Percentiles rank a stretch among this genome's conserved stretches.
These are phyloP conservation scores for Nemapogon koenigi DNA, from an alignment of 2,888 invertebrate genomes.

Conservation along the genomic window DNA sequence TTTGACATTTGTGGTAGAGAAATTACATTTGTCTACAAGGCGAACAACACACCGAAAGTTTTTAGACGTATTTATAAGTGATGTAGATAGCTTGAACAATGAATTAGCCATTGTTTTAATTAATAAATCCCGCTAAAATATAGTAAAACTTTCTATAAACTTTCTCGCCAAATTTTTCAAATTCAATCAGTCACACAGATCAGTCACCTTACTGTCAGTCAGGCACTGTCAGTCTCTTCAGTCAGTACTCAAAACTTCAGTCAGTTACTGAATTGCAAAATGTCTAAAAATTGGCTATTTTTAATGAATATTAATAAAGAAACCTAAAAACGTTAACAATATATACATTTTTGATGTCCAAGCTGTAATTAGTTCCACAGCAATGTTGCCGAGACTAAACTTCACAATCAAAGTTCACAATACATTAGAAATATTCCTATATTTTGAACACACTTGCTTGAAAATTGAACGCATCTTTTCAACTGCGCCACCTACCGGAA, in stretches of 20 bases:
- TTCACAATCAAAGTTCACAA: too few species aligned
- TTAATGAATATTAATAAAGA: too few species aligned
- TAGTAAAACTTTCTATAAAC: background rate
- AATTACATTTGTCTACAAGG: constrained; percentile 34
- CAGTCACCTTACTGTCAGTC: background rate
- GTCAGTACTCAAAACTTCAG: too few species aligned
- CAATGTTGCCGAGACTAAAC: too few species aligned
- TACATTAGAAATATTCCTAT: too few species aligned
- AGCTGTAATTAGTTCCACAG: too few species aligned
- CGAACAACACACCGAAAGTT: constrained; percentile 36
- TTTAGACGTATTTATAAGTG: constrained; percentile 31
- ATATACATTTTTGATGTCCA: too few species aligned
- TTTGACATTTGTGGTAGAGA: constrained; percentile 42
- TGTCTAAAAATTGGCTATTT: too few species aligned
- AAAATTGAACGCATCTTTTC: constrained; percentile 24
- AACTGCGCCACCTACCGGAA: constrained; percentile 31
- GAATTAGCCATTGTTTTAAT: constrained; percentile 42
- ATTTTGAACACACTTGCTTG: too few species aligned
- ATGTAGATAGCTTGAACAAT: constrained; percentile 42
- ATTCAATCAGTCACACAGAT: too few species aligned
- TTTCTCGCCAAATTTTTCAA: background rate
- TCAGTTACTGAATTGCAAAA: background rate
- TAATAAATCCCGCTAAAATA: background rate
- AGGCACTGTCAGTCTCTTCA: background rate
- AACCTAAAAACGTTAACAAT: too few species aligned